Evolutionary conservation across 2,888 invertebrate species (phyloP).

Genomic region (Aromia moschata): DNA sequence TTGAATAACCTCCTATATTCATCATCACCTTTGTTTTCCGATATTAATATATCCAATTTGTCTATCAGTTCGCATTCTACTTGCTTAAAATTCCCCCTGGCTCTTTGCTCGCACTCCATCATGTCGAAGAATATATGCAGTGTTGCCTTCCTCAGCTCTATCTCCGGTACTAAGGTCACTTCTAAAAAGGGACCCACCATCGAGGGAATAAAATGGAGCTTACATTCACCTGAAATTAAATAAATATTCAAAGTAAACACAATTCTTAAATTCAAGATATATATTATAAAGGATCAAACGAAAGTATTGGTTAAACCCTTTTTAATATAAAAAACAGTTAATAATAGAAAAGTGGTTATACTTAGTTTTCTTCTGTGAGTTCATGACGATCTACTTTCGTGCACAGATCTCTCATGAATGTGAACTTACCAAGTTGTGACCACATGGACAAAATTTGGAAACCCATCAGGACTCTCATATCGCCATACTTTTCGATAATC

Average conservation of each 20-base stretch:
- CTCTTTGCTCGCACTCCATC: conserved; percentile 90
- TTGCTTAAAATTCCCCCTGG: conserved; percentile 86
- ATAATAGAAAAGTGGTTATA: no score
- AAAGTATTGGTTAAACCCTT: no score
- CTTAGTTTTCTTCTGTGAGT: no score
- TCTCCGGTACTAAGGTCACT: conserved; percentile 90
- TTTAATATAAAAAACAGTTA: no score
- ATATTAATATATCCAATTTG: conserved; percentile 90
- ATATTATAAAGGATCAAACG: no score
- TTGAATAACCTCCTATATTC: conserved; percentile 93
- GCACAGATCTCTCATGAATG: no score
- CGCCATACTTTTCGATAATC: conserved; percentile 81
- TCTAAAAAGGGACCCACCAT: conserved; percentile 95
- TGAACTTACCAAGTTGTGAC: conserved; percentile 81
- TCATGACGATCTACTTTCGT: no score
- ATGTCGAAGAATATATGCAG: conserved; percentile 93
- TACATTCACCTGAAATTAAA: conserved; percentile 76
- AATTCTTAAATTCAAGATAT: no score
- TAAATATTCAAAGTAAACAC: conserved; percentile 23
- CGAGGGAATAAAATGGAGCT: conserved; percentile 88
- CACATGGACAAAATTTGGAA: conserved; percentile 92
- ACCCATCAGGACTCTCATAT: conserved; percentile 93
- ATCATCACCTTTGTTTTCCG: conserved; percentile 93
- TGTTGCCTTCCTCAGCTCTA: conserved; percentile 86
- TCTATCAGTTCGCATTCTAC: conserved; percentile 95